Conservation (phyloP, 2,888 invertebrate species). For the Graphium colonna region DNA sequence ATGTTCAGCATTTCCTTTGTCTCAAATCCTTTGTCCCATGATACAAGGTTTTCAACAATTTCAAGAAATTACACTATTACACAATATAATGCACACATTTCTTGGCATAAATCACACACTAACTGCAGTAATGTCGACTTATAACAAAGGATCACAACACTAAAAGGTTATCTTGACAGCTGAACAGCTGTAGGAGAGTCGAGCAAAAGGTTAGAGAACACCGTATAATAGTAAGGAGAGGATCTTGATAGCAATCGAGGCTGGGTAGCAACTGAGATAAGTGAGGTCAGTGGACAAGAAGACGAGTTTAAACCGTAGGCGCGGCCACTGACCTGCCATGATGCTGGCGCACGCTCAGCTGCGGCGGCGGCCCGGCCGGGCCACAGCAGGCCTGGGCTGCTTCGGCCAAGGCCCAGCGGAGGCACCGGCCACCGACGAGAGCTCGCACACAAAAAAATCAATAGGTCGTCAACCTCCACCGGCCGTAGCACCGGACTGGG, state of each 20-base stretch:
- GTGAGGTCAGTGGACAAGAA: constrained; percentile 35
- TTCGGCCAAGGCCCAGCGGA: constrained; percentile 32
- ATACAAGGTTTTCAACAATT: constrained; percentile 30
- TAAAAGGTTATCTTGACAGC: constrained; percentile 24
- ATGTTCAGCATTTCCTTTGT: constrained; percentile 17
- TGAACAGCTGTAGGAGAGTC: constrained; percentile 16
- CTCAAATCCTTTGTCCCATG: constrained; percentile 39
- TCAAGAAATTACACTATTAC: constrained; percentile 51
- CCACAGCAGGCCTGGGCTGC: constrained; percentile 18
- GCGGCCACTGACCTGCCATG: constrained; percentile 58
- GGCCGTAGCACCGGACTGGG: constrained; percentile 62
- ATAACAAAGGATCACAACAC: constrained; percentile 45
- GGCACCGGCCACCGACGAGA: constrained; percentile 64
- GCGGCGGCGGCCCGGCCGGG: constrained; percentile 27
- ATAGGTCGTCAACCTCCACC: constrained; percentile 77
- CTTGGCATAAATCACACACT: constrained; percentile 14
- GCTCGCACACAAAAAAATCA: constrained; percentile 78
- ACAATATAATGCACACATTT: constrained; percentile 34
- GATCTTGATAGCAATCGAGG: not conserved
- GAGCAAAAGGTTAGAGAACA: not conserved
- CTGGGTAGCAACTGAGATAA: constrained; percentile 10
- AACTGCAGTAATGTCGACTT: constrained; percentile 11
- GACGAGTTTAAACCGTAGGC: constrained; percentile 31
- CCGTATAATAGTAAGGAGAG: not conserved
- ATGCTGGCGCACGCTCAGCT: constrained; percentile 50